These are phyloP conservation scores for Cheilosia variabilis DNA, from an alignment of 2,888 invertebrate genomes.

Conservation along the genomic window DNA sequence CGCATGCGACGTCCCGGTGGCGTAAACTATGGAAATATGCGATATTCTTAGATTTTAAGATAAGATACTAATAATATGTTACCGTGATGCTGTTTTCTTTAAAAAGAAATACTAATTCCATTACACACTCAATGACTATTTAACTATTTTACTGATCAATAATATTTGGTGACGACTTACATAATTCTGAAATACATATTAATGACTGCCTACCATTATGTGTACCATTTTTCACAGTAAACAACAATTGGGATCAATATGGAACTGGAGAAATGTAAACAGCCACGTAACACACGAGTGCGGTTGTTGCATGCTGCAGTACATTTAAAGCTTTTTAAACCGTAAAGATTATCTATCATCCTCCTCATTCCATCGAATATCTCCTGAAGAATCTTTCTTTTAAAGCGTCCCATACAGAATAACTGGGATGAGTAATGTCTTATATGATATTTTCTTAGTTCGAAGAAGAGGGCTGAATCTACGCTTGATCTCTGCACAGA, in stretches of 20 bases:
- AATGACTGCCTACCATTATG: slow-evolving; percentile 30
- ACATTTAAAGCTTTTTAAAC: too few species aligned
- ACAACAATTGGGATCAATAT: not conserved
- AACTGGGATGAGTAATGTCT: too few species aligned
- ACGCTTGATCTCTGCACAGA: too few species aligned
- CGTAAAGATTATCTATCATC: too few species aligned
- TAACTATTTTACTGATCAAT: slow-evolving; percentile 48
- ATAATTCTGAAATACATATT: slow-evolving; percentile 43
- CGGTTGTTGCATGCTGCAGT: too few species aligned
- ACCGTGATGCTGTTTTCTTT: slow-evolving; percentile 58
- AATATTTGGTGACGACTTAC: slow-evolving; percentile 30
- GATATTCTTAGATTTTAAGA: slow-evolving; percentile 77
- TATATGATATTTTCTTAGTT: too few species aligned
- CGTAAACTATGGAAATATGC: slow-evolving; percentile 80
- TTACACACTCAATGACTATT: slow-evolving; percentile 51
- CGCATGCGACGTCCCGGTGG: slow-evolving; percentile 82
- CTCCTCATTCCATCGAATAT: too few species aligned
- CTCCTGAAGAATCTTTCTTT: too few species aligned
- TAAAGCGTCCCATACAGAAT: too few species aligned
- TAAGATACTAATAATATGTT: slow-evolving; percentile 34
- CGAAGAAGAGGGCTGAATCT: too few species aligned
- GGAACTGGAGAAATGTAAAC: not conserved
- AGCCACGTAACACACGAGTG: too few species aligned
- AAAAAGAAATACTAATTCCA: slow-evolving; percentile 55
- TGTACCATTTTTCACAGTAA: slow-evolving; percentile 7